Percentiles rank a stretch among this genome's conserved stretches.
These are phyloP conservation scores for Cerastis rubricosa DNA, from an alignment of 2,888 invertebrate species.

Conservation along the genomic window DNA sequence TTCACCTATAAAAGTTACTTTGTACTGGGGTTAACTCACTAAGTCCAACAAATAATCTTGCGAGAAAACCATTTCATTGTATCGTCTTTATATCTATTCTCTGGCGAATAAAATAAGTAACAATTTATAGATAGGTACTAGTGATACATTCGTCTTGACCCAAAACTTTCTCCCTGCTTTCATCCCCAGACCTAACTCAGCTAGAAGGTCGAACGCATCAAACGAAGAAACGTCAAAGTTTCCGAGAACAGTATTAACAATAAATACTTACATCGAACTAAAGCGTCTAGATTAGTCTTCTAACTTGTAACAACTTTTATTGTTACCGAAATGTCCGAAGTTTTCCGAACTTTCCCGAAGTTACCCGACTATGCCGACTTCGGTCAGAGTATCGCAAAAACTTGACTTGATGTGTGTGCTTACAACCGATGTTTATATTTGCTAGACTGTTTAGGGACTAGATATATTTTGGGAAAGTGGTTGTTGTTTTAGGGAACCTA, in stretches of 20 bases:
- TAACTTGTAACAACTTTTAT: constrained; percentile 60
- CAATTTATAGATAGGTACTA: neutral
- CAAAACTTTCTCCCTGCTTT: constrained; percentile 1
- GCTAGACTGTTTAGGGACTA: constrained; percentile 34
- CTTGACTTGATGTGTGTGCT: constrained; percentile 50
- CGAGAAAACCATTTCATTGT: constrained; percentile 12
- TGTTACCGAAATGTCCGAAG: constrained; percentile 51
- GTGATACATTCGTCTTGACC: neutral
- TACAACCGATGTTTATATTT: constrained; percentile 56
- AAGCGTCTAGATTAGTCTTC: constrained; percentile 58
- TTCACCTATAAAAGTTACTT: constrained; percentile 1
- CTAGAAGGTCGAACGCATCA: constrained; percentile 36
- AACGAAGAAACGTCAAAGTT: constrained; percentile 46
- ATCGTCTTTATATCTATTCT: constrained; percentile 1
- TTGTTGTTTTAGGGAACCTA: constrained; percentile 25
- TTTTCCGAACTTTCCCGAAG: constrained; percentile 46
- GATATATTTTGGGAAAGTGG: constrained; percentile 35
- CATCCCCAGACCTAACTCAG: constrained; percentile 7
- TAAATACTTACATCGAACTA: constrained; percentile 57
- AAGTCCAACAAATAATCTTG: neutral
- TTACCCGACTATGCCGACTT: constrained; percentile 42
- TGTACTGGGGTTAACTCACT: neutral
- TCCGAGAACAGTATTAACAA: constrained; percentile 54
- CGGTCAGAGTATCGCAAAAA: constrained; percentile 42
- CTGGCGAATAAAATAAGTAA: constrained; percentile 7